Conservation (phyloP, 2,797 vertebrate species). For the Tarsius wallacei region DNA sequence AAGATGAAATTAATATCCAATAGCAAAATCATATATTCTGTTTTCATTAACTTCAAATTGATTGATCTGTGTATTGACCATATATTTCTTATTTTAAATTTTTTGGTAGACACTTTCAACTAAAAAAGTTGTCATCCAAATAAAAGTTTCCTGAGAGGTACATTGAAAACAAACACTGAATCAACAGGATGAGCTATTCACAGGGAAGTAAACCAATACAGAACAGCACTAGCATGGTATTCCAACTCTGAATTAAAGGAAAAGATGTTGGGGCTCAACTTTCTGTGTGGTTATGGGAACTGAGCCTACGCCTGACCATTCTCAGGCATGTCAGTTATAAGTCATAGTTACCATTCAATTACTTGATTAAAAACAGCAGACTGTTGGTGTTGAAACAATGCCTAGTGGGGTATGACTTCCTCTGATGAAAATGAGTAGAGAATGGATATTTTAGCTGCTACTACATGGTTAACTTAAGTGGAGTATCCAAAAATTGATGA, state of each 20-base stretch:
- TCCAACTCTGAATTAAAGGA: conserved; percentile 31
- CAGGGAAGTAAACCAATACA: conserved; percentile 4
- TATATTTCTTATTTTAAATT: conserved; percentile 65
- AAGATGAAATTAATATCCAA: conserved; percentile 73
- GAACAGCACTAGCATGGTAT: background rate
- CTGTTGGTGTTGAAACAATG: conserved; percentile 62
- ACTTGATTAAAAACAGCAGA: conserved; percentile 76
- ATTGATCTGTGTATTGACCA: conserved; percentile 37
- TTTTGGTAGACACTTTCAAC: conserved; percentile 46
- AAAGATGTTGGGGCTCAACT: background rate
- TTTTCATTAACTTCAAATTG: conserved; percentile 62
- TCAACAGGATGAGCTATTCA: conserved; percentile 40
- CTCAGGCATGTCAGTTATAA: conserved; percentile 42
- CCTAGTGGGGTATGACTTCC: conserved; percentile 60
- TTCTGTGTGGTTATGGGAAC: conserved; percentile 24
- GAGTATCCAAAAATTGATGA: conserved; percentile 39
- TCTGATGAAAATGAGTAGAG: conserved; percentile 64
- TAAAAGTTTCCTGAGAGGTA: conserved; percentile 46
- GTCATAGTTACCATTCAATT: conserved; percentile 64
- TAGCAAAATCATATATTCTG: conserved; percentile 39
- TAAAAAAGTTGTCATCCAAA: conserved; percentile 52
- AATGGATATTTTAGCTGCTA: conserved; percentile 61
- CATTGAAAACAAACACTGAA: conserved; percentile 43
- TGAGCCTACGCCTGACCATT: background rate
- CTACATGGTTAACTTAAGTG: conserved; percentile 39